Base-by-base conservation (phyloP, 2,113 vertebrate species). In the Eleginops maclovinus region DNA sequence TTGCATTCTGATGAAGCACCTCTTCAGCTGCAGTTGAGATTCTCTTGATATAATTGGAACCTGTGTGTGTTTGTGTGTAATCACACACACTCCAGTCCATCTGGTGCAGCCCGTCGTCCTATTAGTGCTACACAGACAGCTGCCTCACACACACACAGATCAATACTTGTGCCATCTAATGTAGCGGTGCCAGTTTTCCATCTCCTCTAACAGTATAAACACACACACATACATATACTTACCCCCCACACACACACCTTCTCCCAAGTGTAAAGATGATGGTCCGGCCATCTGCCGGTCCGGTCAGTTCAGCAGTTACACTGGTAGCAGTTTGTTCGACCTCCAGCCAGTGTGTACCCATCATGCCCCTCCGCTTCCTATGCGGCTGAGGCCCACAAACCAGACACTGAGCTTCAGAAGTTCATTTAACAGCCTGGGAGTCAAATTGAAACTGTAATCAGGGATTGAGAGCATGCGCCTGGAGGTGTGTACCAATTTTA, bases 261-360 rank as follows among this genome's bases (percentile, higher is more conserved):
- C 44, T 72, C 68, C 50, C 12, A 1, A 26, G 78, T 69, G 71
- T 49, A 58, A 50, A 54, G 61, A 50, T 66, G 76, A 75, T 73
- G 59, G 13, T 68, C 26, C 47, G 13, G 53, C 78, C 82, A 69
- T 84, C 82, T 79, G 75, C 55, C 16, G 24, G 9, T 17, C 40
- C 41, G 11, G n/a, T 28, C 21, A 4, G n/a, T 21, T 50, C 60
- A 51, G 69, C 77, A 8, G 22, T 19, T 44, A 6, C n/a, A 24
- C n/a, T 11, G 36, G 53, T 36, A 2, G 55, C 62, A 14, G 5
- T 60, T 24, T 54, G 50, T 56, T 40, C 7, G 17, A 16, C 71
- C 72, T 49, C 28, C 22, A 28, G 58, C 62, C 8, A 31, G 62
- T 56, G 68, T 73, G 65, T 75, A 75, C 70, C 81, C 71, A 83